These are phyloP conservation scores for Mungos mungo DNA, from an alignment of 2,113 vertebrate genomes.

Conservation along the genomic window DNA sequence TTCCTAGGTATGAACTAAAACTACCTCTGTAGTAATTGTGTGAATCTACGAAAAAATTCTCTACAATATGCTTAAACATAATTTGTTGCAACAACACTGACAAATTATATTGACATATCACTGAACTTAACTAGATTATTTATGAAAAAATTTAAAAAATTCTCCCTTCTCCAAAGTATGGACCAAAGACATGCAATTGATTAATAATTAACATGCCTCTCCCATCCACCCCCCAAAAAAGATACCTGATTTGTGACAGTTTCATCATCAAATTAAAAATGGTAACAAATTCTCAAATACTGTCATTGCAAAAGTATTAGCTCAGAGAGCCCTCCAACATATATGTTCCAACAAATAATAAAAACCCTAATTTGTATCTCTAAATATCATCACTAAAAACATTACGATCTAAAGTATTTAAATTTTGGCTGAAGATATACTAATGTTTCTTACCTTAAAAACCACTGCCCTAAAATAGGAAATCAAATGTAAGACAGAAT, in stretches of 20 bases:
- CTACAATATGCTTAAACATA: not conserved
- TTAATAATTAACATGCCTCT: not conserved
- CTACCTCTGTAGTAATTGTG: not conserved
- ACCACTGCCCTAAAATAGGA: not conserved
- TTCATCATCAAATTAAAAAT: constrained; percentile 15
- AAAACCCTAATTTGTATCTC: not conserved
- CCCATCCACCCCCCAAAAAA: not conserved
- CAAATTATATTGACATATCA: not conserved
- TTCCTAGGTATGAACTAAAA: not conserved
- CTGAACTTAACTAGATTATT: not conserved
- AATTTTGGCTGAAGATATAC: not conserved
- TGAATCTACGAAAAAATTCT: not conserved
- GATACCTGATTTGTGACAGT: not conserved
- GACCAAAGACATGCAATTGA: not conserved
- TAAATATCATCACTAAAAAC: constrained; percentile 21
- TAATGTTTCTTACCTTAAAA: constrained; percentile 11
- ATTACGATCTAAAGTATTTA: not conserved
- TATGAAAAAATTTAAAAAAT: not conserved
- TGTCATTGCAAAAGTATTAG: not conserved
- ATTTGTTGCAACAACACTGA: not conserved
- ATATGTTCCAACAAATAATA: not conserved
- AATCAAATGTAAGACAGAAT: not conserved
- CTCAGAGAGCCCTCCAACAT: not conserved
- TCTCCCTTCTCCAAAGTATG: constrained; percentile 18
- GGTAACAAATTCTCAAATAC: not conserved